These are phyloP conservation scores for Elaeidobius kamerunicus DNA, from an alignment of 2,888 invertebrate genomes.

Conservation along the genomic window DNA sequence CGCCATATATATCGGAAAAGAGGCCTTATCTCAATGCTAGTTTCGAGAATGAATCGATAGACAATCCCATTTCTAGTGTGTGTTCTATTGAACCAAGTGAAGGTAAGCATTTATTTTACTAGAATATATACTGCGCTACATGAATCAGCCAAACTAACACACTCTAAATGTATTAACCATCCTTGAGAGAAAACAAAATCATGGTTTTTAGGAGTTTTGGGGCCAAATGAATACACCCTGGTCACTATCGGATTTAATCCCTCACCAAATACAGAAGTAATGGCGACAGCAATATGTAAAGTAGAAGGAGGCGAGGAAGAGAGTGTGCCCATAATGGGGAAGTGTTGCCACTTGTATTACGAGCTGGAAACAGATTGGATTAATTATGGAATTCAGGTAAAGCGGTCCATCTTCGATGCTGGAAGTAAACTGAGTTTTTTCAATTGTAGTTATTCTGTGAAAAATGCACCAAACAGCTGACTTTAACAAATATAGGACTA, in stretches of 20 bases:
- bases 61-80: conserved; percentile 1
- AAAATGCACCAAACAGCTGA: conserved; percentile 39
- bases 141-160: too few species aligned
- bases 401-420: background rate
- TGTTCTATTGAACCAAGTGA: conserved; percentile 18
- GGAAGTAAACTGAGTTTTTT: background rate
- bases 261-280: conserved; percentile 49
- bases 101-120: conserved; percentile 11
- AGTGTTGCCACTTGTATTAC: conserved; percentile 54
- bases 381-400: conserved; percentile 49
- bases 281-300: conserved; percentile 53
- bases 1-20: too few species aligned
- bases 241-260: conserved; percentile 54
- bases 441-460: conserved; percentile 46
- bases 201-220: conserved; percentile 48
- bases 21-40: too few species aligned
- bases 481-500: conserved; percentile 53
- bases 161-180: too few species aligned
- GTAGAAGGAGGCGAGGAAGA: conserved; percentile 59
- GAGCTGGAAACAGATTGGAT: conserved; percentile 48
- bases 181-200: too few species aligned
- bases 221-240: conserved; percentile 52
- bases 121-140: too few species aligned
- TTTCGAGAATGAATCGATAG: too few species aligned
- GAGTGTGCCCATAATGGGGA: conserved; percentile 52